Evolutionary conservation across 2,113 vertebrate genomes (phyloP).

Genomic region (Leptodactylus fuscus): DNA sequence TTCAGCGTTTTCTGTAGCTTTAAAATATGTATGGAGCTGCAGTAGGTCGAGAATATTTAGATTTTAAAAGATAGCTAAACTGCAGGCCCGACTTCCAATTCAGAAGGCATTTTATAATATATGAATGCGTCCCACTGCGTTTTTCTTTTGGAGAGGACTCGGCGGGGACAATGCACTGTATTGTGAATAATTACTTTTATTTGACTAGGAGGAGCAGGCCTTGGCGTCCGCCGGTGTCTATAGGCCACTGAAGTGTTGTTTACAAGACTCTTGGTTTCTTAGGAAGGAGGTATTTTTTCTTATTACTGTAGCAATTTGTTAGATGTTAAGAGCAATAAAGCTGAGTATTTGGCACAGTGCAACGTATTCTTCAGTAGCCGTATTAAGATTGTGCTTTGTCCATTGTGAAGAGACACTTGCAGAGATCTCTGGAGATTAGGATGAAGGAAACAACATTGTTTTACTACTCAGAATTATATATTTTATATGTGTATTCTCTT

Average conservation of each 20-base stretch:
- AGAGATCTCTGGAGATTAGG: background rate
- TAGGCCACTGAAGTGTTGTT: background rate
- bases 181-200: constrained; percentile 37
- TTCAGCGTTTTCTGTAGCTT: constrained; percentile 28
- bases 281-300: background rate
- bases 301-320: background rate
- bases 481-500: no score
- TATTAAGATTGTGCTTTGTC: background rate
- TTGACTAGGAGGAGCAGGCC: background rate
- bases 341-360: background rate
- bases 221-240: background rate
- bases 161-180: background rate
- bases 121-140: constrained; percentile 4
- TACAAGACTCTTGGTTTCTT: background rate
- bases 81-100: constrained; percentile 23
- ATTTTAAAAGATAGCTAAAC: constrained; percentile 43
- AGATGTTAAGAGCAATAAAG: background rate
- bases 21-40: constrained; percentile 54
- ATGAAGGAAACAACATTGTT: no score
- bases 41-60: constrained; percentile 33
- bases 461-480: no score
- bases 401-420: background rate
- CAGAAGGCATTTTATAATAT: constrained; percentile 34
- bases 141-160: background rate
- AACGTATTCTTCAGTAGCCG: background rate